Evolutionary conservation across 2,113 vertebrate genomes (phyloP).

Genomic region (Gnathonemus echidnorhynchus): DNA sequence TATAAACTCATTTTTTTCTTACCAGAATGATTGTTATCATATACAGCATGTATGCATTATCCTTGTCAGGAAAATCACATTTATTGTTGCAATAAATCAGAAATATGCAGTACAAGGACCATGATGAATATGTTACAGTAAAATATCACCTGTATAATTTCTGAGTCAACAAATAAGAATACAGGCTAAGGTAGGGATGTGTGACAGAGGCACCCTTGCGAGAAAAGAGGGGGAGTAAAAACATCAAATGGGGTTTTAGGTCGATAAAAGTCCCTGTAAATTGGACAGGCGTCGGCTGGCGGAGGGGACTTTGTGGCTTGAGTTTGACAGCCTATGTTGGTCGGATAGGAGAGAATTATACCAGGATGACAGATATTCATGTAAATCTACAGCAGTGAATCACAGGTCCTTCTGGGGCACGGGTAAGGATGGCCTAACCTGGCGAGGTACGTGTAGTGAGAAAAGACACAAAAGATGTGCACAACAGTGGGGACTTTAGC

Average conservation of each 20-base stretch:
- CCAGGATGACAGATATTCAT: not conserved
- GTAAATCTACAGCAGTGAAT: not conserved
- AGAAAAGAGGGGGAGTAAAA: not conserved
- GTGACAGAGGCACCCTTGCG: not conserved
- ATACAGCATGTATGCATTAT: not conserved
- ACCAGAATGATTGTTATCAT: not conserved
- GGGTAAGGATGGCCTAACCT: not conserved
- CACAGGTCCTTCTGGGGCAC: not conserved
- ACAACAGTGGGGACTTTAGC: not conserved
- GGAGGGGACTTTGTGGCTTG: not conserved
- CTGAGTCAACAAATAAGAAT: not conserved
- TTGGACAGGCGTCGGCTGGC: not conserved
- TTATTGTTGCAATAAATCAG: not conserved
- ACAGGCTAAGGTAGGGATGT: not conserved
- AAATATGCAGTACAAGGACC: not conserved
- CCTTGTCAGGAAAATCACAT: not conserved
- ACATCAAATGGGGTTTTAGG: not conserved
- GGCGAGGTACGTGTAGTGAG: not conserved
- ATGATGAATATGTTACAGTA: not conserved
- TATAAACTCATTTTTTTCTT: not conserved
- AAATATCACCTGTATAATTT: not conserved
- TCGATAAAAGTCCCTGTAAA: not conserved
- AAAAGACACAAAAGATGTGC: not conserved
- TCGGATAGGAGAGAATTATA: not conserved
- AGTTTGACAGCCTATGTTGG: not conserved